Evolutionary conservation across 2,888 invertebrate species (phyloP).

Genomic region (Tryphoninae sp.): DNA sequence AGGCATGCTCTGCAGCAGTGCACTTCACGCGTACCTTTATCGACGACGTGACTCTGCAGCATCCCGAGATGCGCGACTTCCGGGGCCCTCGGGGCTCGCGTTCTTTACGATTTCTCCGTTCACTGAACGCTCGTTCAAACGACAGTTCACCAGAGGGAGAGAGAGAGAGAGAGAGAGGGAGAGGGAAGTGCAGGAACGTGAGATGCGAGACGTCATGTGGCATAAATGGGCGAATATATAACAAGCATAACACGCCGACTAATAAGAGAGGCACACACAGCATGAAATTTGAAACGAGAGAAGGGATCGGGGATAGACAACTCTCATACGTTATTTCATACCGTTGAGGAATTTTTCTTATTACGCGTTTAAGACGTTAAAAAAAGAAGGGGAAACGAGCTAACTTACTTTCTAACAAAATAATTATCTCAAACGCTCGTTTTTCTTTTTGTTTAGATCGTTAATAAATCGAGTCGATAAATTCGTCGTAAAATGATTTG

Average conservation of each 20-base stretch:
- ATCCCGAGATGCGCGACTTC: conserved; percentile 64
- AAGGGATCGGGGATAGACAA: conserved; percentile 47
- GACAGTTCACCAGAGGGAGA: neutral
- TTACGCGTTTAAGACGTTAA: conserved; percentile 49
- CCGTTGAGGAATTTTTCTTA: conserved; percentile 60
- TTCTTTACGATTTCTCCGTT: conserved; percentile 48
- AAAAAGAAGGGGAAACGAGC: too few species aligned
- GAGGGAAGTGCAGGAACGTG: neutral
- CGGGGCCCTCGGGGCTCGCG: conserved; percentile 61
- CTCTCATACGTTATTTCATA: conserved; percentile 57
- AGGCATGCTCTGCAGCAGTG: conserved; percentile 56
- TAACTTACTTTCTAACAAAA: too few species aligned
- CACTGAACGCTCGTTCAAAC: conserved; percentile 19
- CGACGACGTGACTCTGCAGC: conserved; percentile 70
- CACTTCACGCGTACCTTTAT: conserved; percentile 67
- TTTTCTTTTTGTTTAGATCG: too few species aligned
- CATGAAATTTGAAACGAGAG: conserved; percentile 54
- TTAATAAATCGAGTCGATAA: neutral
- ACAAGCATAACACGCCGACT: conserved; percentile 30
- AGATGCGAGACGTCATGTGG: conserved; percentile 10
- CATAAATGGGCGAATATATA: conserved; percentile 15
- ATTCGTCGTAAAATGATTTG: neutral
- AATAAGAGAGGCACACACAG: conserved; percentile 37
- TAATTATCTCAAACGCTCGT: too few species aligned
- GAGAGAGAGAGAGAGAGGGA: neutral